Percentiles rank a stretch among this genome's conserved stretches.
phyloP scores from a whole-genome alignment of 2,113 vertebrate genomes.

The Elachura formosa region DNA sequence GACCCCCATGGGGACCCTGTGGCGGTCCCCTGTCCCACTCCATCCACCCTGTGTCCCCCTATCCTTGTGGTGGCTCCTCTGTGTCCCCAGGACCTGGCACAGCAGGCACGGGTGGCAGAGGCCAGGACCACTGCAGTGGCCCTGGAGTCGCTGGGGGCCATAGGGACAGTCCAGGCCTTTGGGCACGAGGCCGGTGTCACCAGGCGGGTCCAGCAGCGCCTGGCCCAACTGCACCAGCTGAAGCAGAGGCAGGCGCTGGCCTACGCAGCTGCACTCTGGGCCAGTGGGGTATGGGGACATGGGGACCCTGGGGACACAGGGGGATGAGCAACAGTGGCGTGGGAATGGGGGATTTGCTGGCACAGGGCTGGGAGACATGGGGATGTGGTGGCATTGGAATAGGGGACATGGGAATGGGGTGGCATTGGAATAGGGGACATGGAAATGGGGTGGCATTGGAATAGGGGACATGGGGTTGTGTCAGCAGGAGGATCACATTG shows the following conservation, averaged over 20 bases:
- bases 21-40: neutral
- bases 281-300: neutral
- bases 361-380: neutral
- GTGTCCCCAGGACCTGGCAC: neutral
- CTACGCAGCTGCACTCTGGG: neutral
- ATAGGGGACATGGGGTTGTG: neutral
- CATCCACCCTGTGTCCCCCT: neutral
- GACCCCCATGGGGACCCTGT: too few species aligned
- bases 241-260: neutral
- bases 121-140: neutral
- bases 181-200: neutral
- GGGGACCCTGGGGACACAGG: neutral
- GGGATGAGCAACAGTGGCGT: accelerated
- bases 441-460: neutral
- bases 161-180: neutral
- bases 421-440: too few species aligned
- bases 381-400: neutral
- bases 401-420: too few species aligned
- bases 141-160: neutral
- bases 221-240: neutral
- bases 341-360: neutral
- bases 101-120: accelerated
- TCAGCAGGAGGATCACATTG: neutral
- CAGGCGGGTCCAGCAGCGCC: accelerated
- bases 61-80: neutral